Evolutionary conservation across 92 coral and sea anemone genomes (phyloP), one percentile per base, ranked within the genome.

Genomic region (Virgularia gustaviana): DNA sequence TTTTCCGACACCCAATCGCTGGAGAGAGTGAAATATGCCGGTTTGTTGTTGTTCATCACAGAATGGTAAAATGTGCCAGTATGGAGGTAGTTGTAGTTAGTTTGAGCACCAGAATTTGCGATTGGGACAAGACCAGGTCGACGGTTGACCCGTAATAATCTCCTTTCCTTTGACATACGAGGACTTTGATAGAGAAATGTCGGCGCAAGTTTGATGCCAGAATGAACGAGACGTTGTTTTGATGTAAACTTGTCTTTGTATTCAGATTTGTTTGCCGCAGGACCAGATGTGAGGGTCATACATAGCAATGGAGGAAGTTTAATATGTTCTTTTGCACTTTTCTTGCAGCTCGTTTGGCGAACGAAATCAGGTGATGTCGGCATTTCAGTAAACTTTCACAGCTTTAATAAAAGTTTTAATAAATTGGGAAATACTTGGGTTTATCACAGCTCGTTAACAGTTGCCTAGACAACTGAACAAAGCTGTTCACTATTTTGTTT

Each of bases 1-100:
- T 67, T 83, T 70, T 91, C 97, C 23, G 97, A 91, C 49, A 86
- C 91, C 97, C 97, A 91, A 32, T 91, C 97, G 19, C 88, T 86
- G 49, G 89, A 81, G 9, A 91, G 73, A 37, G 97, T 91, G 62
- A 86, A 91, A 73, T 91, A 91, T 5, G 79, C 57, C 16, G 86
- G 68, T 9, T 54, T 25, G 19, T 70, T 36, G 19, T 57, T 78
- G n/a, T n/a, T n/a, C n/a, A n/a, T n/a, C 29, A 83, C 72, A 43
- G 62, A 77, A 22, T 71, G 68, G 72, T 88, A 91, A 74, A 91
- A 91, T 4, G 97, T 75, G 47, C 89, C 79, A 79, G 75, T 83
- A 47, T 88, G 91, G 12, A 89, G 71, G 64, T 88, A 91, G 6
- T 77, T 52, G 59, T 91, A 88, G 49, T 88, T 88, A 29, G 71